These are phyloP conservation scores for Callinectes sapidus DNA, from an alignment of 2,888 invertebrate genomes.

Conservation along the genomic window DNA sequence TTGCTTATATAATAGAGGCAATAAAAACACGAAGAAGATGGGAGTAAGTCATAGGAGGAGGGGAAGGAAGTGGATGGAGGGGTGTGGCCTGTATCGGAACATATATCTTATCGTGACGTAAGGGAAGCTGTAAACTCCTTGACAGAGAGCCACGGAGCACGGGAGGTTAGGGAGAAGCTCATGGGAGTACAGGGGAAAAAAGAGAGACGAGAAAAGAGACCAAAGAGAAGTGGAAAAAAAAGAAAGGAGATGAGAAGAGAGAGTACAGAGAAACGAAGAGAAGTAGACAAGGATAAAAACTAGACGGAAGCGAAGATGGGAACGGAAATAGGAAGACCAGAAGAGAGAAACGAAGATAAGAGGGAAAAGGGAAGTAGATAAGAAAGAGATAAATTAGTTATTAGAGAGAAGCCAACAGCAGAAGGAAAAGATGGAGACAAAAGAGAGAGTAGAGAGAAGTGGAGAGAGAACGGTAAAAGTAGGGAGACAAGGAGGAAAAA, in stretches of 20 bases:
- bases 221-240: neutral
- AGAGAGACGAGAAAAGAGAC: neutral
- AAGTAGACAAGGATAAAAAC: too few species aligned
- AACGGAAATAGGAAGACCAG: too few species aligned
- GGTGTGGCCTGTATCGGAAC: neutral
- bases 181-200: neutral
- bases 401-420: too few species aligned
- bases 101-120: neutral
- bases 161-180: neutral
- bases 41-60: neutral
- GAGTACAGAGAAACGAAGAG: too few species aligned
- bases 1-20: neutral
- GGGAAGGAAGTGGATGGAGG: neutral
- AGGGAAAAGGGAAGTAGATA: too few species aligned
- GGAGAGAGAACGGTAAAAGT: too few species aligned
- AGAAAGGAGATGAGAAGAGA: neutral
- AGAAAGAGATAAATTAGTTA: neutral
- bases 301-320: too few species aligned
- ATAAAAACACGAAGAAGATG: conserved; percentile 6
- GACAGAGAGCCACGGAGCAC: neutral
- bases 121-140: neutral
- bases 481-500: neutral
- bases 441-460: too few species aligned
- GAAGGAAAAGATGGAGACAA: too few species aligned
- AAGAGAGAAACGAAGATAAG: too few species aligned